Evolutionary conservation across 2,113 vertebrate species (phyloP), one percentile per base, ranked within the genome.

Genomic region (Neolamprologus longior): DNA sequence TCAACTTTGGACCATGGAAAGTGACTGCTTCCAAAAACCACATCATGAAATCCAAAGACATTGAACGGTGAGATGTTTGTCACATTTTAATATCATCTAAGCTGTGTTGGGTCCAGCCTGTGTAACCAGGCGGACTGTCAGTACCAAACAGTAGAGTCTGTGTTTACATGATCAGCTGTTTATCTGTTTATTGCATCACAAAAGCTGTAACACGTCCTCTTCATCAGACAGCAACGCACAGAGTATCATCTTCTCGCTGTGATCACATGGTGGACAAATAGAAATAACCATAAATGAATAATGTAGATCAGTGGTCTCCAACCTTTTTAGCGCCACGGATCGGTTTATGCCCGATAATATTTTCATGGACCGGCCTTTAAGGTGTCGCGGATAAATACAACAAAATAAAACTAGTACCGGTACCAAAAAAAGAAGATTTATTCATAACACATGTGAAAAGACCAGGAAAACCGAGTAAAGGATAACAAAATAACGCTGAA

Each of bases 11-110:
- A 45, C 42, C 42, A 45, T 45, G 45, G 45, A 47, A 47, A 47
- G 45, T 47, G 45, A 4, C 45, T 47, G 45, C 45, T 47, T 47
- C 45, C 45, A 47, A 47, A 47, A 15, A 15, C 45, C 45, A 47
- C 14, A 0, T 47, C 45, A 47, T 47, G 4, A 15, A 15, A 14
- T 47, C 45, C 45, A 47, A 47, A 47, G 45, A 47, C 45, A 4
- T 47, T 47, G 45, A 47, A 47, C 13, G 13, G 98, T 98, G 66
- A 86, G 83, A 71, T 33, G 37, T 47, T 57, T 68, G 10, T 55
- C 35, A 35, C 31, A n/a, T 63, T 63, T 71, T 2, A 21, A 26
- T 26, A 26, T 73, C 3, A 24, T 26, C 21, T 45, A 0, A 63
- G 31, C 58, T 45, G 21, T 28, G 68, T 73, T 11, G 68, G 68